Evolutionary conservation across 2,888 invertebrate genomes (phyloP), one percentile per base, ranked within the genome.

Genomic region (Campopleginae sp.): DNA sequence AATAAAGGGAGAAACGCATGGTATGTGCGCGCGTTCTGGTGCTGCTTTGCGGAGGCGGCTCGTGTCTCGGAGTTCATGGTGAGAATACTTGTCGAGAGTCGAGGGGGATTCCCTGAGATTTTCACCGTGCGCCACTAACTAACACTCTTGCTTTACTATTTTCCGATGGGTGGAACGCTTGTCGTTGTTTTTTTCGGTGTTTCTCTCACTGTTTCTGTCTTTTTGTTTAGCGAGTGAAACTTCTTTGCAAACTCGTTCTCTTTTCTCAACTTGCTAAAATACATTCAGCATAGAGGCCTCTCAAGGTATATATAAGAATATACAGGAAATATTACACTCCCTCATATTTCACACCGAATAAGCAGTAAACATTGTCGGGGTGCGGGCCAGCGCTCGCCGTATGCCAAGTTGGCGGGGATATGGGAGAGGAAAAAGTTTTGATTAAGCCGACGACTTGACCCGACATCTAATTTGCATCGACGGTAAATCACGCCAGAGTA

Each of bases 391-490:
- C 66, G 76, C 77, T 75, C 66, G 33, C 38, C 33, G 42, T 27
- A 77, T 75, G 12, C 33, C 14, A 38, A 44, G 78, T 31, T 54
- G 1, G 42, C 51, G 58, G 61, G 72, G 63, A 23, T 58, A 27
- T 27, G 65, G 75, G 78, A 78, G 77, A 80, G 44, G 86, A 88
- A 86, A 86, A 87, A 86, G 80, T 86, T 88, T 88, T 88, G 87
- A 88, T 88, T 88, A 88, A 88, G 87, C 87, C 87, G 87, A 88
- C 87, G 87, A 88, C 87, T 88, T 88, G 87, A 88, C 87, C 87
- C 87, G 87, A 88, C 87, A 88, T 87, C 87, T 88, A 88, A 88
- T 88, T 88, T 88, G 87, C 87, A 88, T 88, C 87, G 87, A 88
- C 87, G 87, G 87, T 88, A 88, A 88, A 88, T 88, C 87, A 88